Evolutionary conservation across 2,888 invertebrate genomes (phyloP), one percentile per base, ranked within the genome.

Genomic region (Apamea sordens): DNA sequence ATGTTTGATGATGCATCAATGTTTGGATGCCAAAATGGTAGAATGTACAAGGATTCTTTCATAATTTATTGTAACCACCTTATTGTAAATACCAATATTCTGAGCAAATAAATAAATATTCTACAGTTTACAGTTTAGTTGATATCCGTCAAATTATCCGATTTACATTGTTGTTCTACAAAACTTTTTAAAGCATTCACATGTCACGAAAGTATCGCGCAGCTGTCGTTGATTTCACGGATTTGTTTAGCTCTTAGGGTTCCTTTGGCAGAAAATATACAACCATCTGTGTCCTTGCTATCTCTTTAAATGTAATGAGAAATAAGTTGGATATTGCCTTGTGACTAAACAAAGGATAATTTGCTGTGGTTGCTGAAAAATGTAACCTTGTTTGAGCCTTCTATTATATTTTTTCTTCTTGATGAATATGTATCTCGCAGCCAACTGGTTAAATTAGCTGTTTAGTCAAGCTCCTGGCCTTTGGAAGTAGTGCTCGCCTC

Each of bases 211-310:
- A 73, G 76, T 79, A 91, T 92, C 90, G 80, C 78, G 77, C 95
- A 95, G 92, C 92, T 94, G 95, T 90, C 89, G 84, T 15, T 90
- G 86, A 93, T 93, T 94, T 93, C 92, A 94, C 91, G 93, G 91
- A 85, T 89, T 90, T 86, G 82, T 82, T 77, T 88, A 68, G 73
- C 11, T 56, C 88, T 89, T 89, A 80, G 89, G 89, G 90, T 90
- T 89, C 85, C 83, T 88, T 77, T 21, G 6, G 15, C 28, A 68
- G n/a, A 28, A 36, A 61, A n/a, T 44, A 68, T 59, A 28, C 6
- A 28, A 50, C n/a, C 6, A 32, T 32, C 1, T 63, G 32, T 41
- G 47, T 4, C 67, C 50, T 77, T 86, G 50, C 28, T 68, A 72
- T 72, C 21, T 63, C 18, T 50, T 71, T 15, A n/a, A 70, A 68